Base-by-base conservation (phyloP, 23 tunicate genomes). In the Clavelina lepadiformis region DNA sequence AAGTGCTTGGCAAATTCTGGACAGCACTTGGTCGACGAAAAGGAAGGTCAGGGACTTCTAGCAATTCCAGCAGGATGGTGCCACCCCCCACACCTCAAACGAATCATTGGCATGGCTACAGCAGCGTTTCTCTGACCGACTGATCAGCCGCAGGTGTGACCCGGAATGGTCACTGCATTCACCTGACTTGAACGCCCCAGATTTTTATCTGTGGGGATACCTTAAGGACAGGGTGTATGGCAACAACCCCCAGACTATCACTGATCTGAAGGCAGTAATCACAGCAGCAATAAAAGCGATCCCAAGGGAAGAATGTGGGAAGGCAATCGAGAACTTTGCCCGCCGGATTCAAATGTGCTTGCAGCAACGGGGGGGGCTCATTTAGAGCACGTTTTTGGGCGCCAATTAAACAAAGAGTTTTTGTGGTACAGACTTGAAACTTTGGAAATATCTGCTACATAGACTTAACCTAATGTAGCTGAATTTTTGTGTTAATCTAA, bases 221-320 rank as follows among this genome's bases (percentile, higher is more conserved):
- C 65, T 56, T 37, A 70, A 70, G 65, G 65, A 70, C 35, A 67
- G 36, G 65, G 50, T 56, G 68, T 70, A 70, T 70, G 30, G 30
- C 65, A 70, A 70, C 65, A 70, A 56, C 65, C 68, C 64, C 65
- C 52, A 57, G n/a, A 57, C 65, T 57, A 70, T 56, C 28, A 26
- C 46, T 70, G 76, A 70, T n/a, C 65, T 70, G 28, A 70, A 70
- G 54, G 52, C 76, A 70, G 76, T 66, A 54, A 70, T 70, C 35
- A 70, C 76, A 35, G 65, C 30, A 35, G 49, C 46, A 54, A 70
- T 57, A 54, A 70, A 35, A 50, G 74, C 74, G 22, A 68, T 26
- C 63, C 38, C 44, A 49, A 68, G 65, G 5, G 65, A 70, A 33
- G 46, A 54, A 41, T 34, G 49, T 50, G 30, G 46, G 50, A 55